phyloP scores from a whole-genome alignment of 1,140 invertebrate species.

The Neodiprion lecontei region DNA sequence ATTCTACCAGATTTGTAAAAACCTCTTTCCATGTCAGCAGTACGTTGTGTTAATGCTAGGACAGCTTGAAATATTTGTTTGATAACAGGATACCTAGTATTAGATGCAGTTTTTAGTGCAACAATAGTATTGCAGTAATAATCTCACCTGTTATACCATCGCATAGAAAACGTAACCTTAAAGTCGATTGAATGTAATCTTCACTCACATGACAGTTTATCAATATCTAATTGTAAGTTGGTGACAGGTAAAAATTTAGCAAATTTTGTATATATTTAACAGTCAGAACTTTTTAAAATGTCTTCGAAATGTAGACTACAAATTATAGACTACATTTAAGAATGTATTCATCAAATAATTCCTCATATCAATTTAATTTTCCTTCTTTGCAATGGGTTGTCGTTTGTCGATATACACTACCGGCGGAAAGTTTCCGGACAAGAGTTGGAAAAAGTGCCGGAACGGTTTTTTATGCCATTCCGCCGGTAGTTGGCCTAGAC shows the following conservation, averaged over 20 bases:
- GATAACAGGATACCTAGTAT: conserved; percentile 22
- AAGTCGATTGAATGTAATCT: conserved; percentile 22
- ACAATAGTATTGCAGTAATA: conserved; percentile 23
- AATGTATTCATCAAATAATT: not conserved
- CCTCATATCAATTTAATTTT: not conserved
- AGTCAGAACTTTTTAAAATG: not conserved
- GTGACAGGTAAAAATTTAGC: conserved; percentile 20
- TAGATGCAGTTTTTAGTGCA: conserved; percentile 16
- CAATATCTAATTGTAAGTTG: conserved; percentile 8
- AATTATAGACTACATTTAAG: not conserved
- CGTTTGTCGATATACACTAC: not conserved
- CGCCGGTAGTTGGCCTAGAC: too few species aligned
- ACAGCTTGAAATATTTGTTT: conserved; percentile 21
- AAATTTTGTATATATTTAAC: conserved; percentile 11
- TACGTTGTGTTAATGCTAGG: conserved; percentile 22
- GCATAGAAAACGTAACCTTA: not conserved
- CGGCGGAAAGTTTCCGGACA: too few species aligned
- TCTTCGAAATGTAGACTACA: not conserved
- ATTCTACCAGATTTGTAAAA: conserved; percentile 25
- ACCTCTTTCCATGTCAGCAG: conserved; percentile 23
- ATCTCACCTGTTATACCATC: conserved; percentile 14
- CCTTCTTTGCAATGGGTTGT: not conserved
- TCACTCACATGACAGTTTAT: conserved; percentile 21
- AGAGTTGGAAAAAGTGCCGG: too few species aligned
- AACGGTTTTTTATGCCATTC: too few species aligned